A percentile compares a stretch with the other conserved stretches of the same genome.
These are phyloP conservation scores for Tragulus kanchil DNA, from an alignment of 2,113 vertebrate species.

Conservation along the genomic window DNA sequence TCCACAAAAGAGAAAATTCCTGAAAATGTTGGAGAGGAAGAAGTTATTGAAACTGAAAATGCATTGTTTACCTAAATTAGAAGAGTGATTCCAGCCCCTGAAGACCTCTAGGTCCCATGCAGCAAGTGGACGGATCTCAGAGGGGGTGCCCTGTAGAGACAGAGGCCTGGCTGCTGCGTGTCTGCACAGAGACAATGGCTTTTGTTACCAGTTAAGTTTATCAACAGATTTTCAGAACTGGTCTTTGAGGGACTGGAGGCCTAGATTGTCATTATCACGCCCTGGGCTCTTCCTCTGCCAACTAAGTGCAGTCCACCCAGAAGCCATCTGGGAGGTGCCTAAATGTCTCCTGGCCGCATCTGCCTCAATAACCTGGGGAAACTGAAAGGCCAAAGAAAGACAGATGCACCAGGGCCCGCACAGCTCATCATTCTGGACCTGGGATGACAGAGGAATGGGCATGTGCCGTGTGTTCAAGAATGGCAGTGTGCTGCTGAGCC, in stretches of 20 bases:
- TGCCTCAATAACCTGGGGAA: conserved; percentile 43
- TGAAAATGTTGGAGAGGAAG: neutral
- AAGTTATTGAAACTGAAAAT: neutral
- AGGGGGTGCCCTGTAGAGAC: neutral
- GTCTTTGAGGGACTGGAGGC: neutral
- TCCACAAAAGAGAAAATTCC: neutral
- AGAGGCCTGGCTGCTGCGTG: fast-evolving
- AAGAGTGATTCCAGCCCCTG: neutral
- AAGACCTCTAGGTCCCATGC: neutral
- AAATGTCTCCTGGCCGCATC: neutral
- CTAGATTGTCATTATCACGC: neutral
- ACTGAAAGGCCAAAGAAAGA: neutral
- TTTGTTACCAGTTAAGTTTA: too few relatives aligned
- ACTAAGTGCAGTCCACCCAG: neutral
- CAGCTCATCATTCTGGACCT: conserved; percentile 41
- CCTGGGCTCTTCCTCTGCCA: neutral
- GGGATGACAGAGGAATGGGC: conserved; percentile 24
- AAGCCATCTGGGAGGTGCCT: neutral
- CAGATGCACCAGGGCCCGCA: neutral
- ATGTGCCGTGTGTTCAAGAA: conserved; percentile 30
- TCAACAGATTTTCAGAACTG: neutral
- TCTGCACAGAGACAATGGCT: neutral
- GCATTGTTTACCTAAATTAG: neutral
- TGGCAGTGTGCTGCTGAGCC: neutral
- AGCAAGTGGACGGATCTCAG: neutral